These are phyloP conservation scores for Peromyscus eremicus DNA, from an alignment of 2,797 vertebrate species.

Conservation along the genomic window DNA sequence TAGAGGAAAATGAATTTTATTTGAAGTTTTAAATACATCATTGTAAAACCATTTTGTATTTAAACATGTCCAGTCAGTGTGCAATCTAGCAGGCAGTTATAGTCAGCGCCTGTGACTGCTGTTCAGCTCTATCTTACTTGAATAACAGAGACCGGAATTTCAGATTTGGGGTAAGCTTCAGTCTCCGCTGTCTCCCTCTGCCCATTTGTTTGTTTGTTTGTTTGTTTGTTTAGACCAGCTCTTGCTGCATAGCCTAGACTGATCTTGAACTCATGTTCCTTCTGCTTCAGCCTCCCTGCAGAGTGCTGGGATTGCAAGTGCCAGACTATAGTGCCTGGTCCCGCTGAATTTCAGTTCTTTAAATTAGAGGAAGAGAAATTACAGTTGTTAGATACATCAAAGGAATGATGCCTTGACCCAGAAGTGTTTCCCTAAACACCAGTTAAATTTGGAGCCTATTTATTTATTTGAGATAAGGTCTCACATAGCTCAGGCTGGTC, in stretches of 20 bases:
- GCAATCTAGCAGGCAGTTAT: background rate
- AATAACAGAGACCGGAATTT: conserved; percentile 40
- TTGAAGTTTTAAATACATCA: conserved; percentile 53
- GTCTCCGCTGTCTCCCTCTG: background rate
- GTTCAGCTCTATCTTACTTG: background rate
- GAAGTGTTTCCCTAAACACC: conserved; percentile 30
- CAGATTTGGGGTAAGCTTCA: conserved; percentile 21
- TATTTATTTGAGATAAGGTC: background rate
- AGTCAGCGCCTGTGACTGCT: background rate
- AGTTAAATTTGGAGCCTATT: background rate
- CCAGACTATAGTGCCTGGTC: background rate
- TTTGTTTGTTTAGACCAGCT: background rate
- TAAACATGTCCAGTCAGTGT: background rate
- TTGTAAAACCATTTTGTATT: conserved; percentile 22
- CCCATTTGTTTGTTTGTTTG: too few relatives aligned
- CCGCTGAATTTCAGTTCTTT: background rate
- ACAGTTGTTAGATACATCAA: conserved; percentile 39
- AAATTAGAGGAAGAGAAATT: conserved; percentile 51
- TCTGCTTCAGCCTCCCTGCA: background rate
- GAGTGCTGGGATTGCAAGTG: background rate
- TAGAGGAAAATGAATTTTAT: conserved; percentile 31
- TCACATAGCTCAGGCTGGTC: background rate
- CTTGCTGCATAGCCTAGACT: background rate
- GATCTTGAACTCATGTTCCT: background rate
- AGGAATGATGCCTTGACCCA: conserved; percentile 42